Evolutionary conservation across 2,797 vertebrate species (phyloP), one percentile per base, ranked within the genome.

Genomic region (Poliocrania exsul): DNA sequence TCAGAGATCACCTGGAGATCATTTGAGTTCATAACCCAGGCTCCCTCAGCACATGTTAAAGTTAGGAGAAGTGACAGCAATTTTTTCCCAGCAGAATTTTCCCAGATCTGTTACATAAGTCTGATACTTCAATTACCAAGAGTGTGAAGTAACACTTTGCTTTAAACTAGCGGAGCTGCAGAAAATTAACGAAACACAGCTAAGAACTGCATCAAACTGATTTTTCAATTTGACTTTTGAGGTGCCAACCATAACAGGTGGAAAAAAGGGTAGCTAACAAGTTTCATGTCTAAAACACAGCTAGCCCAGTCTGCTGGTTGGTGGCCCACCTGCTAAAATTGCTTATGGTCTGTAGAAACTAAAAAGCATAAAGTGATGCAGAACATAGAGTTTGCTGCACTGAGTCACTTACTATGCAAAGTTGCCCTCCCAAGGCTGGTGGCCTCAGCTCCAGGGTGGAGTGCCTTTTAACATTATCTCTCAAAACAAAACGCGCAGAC

Each of bases 31-130:
- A 46, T 78, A 86, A 64, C 46, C 23, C 20, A 10, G 3, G 16
- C 71, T 91, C 47, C 57, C 38, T 61, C 40, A 65, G 35, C 19
- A 47, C 17, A 14, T 49, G 9, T 64, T 83, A 42, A 53, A 86
- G 50, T 57, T 93, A 87, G 50, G 54, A 89, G 67, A 69, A 75
- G 11, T 25, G 35, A 47, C 42, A 87, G 42, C 15, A 60, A 6
- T 25, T 78, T 91, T 93, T 93, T 94, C 79, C 86, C 90, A 89
- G 47, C 17, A 72, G 24, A 77, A 88, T 93, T 91, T 96, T 81
- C 74, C 44, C 81, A 70, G 51, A 69, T 78, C 38, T 67, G 12
- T 87, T 91, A 62, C 26, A 42, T 44, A 54, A 81, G 28, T 29
- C n/a, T 94, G 54, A 69, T 81, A 62, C 28, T 71, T 71, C 47